phyloP scores from a whole-genome alignment of 2,888 invertebrate species.

The Temnothorax rugatulus region DNA sequence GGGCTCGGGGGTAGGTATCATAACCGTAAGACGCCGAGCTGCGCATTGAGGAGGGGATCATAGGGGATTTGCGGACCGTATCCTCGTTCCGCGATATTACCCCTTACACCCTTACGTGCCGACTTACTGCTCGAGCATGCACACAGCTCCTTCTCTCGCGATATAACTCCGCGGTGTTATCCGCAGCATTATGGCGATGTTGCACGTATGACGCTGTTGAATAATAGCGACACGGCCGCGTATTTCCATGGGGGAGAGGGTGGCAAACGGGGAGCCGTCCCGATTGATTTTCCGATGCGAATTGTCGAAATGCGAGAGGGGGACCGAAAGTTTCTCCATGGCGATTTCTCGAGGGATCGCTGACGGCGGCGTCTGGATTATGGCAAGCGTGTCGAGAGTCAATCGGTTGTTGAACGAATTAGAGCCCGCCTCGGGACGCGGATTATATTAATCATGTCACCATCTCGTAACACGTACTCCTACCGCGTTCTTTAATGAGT shows the following conservation, averaged over 20 bases:
- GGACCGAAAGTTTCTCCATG: conserved; percentile 30
- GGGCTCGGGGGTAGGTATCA: conserved; percentile 66
- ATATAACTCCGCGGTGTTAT: conserved; percentile 47
- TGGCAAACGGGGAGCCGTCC: conserved; percentile 1
- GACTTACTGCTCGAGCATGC: conserved; percentile 62
- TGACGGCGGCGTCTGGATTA: conserved; percentile 23
- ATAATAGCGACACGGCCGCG: conserved; percentile 46
- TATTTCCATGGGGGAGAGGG: conserved; percentile 14
- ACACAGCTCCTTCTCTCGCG: conserved; percentile 29
- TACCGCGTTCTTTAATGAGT: neutral
- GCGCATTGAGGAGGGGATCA: conserved; percentile 76
- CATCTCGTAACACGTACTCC: neutral
- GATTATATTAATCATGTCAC: conserved; percentile 52
- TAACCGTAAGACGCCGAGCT: conserved; percentile 75
- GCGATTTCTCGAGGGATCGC: conserved; percentile 50
- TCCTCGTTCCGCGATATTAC: conserved; percentile 73
- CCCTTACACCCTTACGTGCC: conserved; percentile 58
- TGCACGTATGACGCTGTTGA: conserved; percentile 51
- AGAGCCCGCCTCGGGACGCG: conserved; percentile 25
- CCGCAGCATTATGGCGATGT: conserved; percentile 63
- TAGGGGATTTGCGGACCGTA: conserved; percentile 75
- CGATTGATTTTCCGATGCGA: conserved; percentile 61
- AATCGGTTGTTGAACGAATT: conserved; percentile 44
- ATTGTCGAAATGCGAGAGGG: conserved; percentile 39
- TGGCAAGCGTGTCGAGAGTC: conserved; percentile 43